Base-by-base conservation (phyloP, 2,113 vertebrate species). In the Caranx melampygus region DNA sequence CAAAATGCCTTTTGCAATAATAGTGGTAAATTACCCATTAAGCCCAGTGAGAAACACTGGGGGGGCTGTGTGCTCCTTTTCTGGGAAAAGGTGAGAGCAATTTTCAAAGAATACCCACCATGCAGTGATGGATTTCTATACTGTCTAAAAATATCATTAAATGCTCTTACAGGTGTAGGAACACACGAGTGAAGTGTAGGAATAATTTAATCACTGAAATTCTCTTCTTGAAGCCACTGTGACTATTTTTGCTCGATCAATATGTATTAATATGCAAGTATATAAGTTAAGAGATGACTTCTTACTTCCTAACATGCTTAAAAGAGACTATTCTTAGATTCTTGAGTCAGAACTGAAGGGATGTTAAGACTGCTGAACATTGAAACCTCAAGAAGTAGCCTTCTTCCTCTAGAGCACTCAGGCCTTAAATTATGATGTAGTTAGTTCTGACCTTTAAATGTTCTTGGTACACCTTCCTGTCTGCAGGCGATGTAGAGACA, bases 401-500 rank as follows among this genome's bases (percentile, higher is more conserved):
- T 61, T 4, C 15, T 45, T 42, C 37, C 35, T 44, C 13, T 2
- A 13, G 14, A 44, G 49, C 67, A 26, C n/a, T 10, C 3, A 0
- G 4, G 12, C 26, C 21, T 6, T 7, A 9, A 51, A 18, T 20
- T 8, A 51, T 8, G 7, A 34, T 44, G 11, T 0, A 0, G 6
- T 61, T 64, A 0, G 5, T 31, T 45, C 75, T 34, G 91, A 99
- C 98, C 98, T 97, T 99, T 99, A 92, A 99, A 99, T 2, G 98
- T 99, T 89, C 98, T 94, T 5, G 98, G 98, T 81, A 99, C 98
- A 0, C 98, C 98, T 88, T 99, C 98, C 85, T 99, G 98, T 92
- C 98, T 96, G 88, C 98, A 99, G 81, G 98, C 98, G 72, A 99
- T 99, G 91, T 99, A 99, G 78, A 99, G 97, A 89, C 98, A 99